Conservation (phyloP, 2,797 vertebrate species). For the Sebastes hubbsi region DNA sequence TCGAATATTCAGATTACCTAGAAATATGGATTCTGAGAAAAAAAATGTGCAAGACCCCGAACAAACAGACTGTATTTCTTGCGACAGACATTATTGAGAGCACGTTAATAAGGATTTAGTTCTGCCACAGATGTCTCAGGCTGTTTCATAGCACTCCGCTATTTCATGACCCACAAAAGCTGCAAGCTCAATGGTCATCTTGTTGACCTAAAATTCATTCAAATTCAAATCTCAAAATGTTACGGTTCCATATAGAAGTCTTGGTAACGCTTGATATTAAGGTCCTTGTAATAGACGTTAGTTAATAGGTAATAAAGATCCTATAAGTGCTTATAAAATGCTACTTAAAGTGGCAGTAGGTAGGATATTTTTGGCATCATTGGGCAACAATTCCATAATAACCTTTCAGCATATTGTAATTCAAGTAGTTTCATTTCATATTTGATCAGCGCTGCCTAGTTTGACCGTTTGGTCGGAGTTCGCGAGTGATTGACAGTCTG, state of each 20-base stretch:
- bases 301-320: background rate
- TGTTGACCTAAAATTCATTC: background rate
- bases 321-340: background rate
- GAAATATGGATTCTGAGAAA: background rate
- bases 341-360: too few relatives aligned
- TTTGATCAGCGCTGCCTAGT: too few relatives aligned
- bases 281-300: too few relatives aligned
- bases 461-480: too few relatives aligned
- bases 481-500: rapidly evolving
- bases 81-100: background rate
- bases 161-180: slow-evolving; percentile 19
- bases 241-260: background rate
- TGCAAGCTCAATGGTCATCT: background rate
- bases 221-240: background rate
- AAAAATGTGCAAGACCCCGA: background rate
- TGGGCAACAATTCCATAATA: too few relatives aligned
- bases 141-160: background rate
- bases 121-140: slow-evolving; percentile 3
- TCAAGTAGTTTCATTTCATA: too few relatives aligned
- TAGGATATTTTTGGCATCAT: too few relatives aligned
- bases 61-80: background rate
- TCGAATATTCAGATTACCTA: background rate
- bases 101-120: slow-evolving; percentile 26
- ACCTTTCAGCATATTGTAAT: too few relatives aligned
- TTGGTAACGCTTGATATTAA: background rate